Conservation (phyloP, 2,797 vertebrate genomes). For the Iguana delicatissima region DNA sequence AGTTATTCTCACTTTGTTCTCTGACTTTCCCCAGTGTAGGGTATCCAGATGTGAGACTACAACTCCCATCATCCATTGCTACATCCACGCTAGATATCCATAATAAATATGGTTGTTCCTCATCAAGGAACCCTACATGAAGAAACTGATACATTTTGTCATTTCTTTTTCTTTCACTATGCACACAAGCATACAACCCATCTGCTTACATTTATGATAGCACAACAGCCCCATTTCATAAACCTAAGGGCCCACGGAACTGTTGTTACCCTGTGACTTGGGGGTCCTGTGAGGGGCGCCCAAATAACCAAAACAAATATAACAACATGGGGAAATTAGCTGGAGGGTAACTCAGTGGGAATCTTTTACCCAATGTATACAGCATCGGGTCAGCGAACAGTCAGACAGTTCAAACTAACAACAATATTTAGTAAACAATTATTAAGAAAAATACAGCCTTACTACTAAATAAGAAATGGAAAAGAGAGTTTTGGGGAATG, state of each 20-base stretch:
- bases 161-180: background rate
- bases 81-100: background rate
- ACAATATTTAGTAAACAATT: too few species aligned
- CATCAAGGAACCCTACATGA: background rate
- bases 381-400: too few species aligned
- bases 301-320: too few species aligned
- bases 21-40: background rate
- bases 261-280: too few species aligned
- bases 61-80: background rate
- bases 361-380: too few species aligned
- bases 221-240: background rate
- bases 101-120: background rate
- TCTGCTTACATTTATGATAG: background rate
- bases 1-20: background rate
- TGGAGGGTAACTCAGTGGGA: too few species aligned
- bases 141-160: background rate
- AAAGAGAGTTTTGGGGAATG: too few species aligned
- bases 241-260: background rate
- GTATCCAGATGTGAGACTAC: background rate
- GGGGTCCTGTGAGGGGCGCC: too few species aligned
- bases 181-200: background rate
- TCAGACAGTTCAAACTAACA: too few species aligned
- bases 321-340: too few species aligned
- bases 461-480: too few species aligned
- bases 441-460: too few species aligned